phyloP scores from a whole-genome alignment of 2,113 vertebrate species.

The Morone chrysops region DNA sequence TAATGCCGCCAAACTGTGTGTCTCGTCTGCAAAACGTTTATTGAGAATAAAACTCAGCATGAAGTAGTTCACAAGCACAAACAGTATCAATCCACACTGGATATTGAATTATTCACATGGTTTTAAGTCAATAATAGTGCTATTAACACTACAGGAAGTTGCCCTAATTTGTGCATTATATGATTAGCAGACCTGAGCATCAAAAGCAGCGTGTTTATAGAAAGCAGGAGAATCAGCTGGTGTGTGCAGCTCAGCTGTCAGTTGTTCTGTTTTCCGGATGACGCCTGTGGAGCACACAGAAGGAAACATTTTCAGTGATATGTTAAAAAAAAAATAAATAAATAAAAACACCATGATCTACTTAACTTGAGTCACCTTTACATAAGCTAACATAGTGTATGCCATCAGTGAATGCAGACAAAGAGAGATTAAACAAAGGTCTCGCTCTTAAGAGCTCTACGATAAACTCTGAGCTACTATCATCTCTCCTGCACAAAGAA shows the following conservation, averaged over 20 bases:
- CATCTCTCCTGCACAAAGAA: not conserved
- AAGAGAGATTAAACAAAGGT: too few relatives aligned
- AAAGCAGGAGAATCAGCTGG: not conserved
- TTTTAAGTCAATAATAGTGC: not conserved
- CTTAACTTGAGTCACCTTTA: not conserved
- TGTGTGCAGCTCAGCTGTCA: not conserved
- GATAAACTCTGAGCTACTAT: not conserved
- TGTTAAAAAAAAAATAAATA: not conserved
- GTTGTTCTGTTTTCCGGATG: conserved; percentile 5
- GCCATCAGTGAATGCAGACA: too few relatives aligned
- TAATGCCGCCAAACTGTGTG: not conserved
- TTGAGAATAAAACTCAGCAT: not conserved
- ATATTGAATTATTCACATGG: not conserved
- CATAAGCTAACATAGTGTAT: too few relatives aligned
- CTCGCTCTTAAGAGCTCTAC: too few relatives aligned
- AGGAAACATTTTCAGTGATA: not conserved
- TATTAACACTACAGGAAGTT: not conserved
- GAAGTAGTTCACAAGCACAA: not conserved
- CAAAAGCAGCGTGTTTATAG: not conserved
- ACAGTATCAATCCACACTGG: not conserved
- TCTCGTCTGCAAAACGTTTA: not conserved
- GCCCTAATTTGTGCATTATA: not conserved
- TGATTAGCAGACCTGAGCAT: not conserved
- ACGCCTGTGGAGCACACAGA: not conserved
- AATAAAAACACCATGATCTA: too few relatives aligned